Percentiles rank a stretch among this genome's conserved stretches.
phyloP scores from a whole-genome alignment of 1,140 invertebrate genomes.

The Drosophila repleta region DNA sequence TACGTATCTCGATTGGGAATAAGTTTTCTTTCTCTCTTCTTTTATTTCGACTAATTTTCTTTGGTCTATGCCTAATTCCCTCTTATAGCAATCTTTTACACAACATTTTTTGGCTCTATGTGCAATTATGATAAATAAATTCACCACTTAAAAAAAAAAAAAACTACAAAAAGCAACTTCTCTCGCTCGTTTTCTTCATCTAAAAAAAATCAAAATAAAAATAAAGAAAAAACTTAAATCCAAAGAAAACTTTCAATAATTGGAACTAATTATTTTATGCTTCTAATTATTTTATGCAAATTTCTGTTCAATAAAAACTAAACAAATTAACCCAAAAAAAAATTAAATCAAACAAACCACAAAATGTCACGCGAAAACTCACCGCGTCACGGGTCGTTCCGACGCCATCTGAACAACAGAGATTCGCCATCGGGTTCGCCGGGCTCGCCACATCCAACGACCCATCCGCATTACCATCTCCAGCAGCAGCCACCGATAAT shows the following conservation, averaged over 20 bases:
- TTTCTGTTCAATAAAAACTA: constrained; percentile 59
- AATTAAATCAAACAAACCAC: constrained; percentile 33
- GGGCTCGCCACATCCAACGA: constrained; percentile 68
- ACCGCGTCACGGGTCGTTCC: constrained; percentile 76
- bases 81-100: constrained; percentile 70
- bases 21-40: constrained; percentile 29
- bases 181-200: constrained; percentile 76
- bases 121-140: constrained; percentile 74
- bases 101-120: constrained; percentile 78
- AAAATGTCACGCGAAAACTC: constrained; percentile 82
- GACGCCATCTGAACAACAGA: constrained; percentile 73
- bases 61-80: constrained; percentile 57
- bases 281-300: constrained; percentile 80
- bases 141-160: constrained; percentile 56
- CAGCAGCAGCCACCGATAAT: constrained; percentile 73
- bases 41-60: constrained; percentile 50
- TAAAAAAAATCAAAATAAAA: constrained; percentile 45
- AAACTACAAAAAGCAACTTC: constrained; percentile 55
- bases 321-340: constrained; percentile 36
- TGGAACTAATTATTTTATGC: constrained; percentile 80
- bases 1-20: constrained; percentile 36
- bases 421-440: constrained; percentile 55
- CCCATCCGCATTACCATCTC: constrained; percentile 55
- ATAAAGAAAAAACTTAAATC: constrained; percentile 25
- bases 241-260: constrained; percentile 38